phyloP scores from a whole-genome alignment of 2,888 invertebrate genomes.

The Apocheima hispidaria region DNA sequence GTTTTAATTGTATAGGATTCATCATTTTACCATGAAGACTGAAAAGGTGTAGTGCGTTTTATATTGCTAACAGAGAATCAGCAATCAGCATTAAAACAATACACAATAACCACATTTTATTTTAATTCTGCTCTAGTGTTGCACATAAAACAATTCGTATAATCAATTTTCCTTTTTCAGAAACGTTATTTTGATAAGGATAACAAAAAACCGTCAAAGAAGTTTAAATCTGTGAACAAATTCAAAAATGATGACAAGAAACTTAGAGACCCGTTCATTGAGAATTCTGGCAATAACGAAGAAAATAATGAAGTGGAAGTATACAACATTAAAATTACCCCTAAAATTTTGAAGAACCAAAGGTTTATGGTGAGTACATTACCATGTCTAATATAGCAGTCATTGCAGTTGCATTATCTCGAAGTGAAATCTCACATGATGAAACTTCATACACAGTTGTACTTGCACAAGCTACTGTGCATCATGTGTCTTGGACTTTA shows the following conservation, averaged over 20 bases:
- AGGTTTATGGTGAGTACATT: constrained; percentile 64
- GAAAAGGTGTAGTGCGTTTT: constrained; percentile 38
- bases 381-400: no score
- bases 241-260: constrained; percentile 22
- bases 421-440: no score
- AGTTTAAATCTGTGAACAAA: constrained; percentile 32
- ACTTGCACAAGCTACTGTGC: no score
- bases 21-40: constrained; percentile 45
- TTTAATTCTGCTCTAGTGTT: background rate
- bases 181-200: constrained; percentile 67
- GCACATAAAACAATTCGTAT: background rate
- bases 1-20: background rate
- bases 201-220: constrained; percentile 43
- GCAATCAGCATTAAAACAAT: background rate
- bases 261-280: constrained; percentile 19
- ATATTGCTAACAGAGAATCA: background rate
- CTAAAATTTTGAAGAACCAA: constrained; percentile 57
- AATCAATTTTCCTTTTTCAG: constrained; percentile 18
- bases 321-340: constrained; percentile 70
- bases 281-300: constrained; percentile 12
- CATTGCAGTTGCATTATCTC: no score
- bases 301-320: constrained; percentile 61
- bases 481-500: no score
- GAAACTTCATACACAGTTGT: no score
- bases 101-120: background rate